Evolutionary conservation across 1,140 invertebrate genomes (phyloP).

Genomic region (Nymphalis io): DNA sequence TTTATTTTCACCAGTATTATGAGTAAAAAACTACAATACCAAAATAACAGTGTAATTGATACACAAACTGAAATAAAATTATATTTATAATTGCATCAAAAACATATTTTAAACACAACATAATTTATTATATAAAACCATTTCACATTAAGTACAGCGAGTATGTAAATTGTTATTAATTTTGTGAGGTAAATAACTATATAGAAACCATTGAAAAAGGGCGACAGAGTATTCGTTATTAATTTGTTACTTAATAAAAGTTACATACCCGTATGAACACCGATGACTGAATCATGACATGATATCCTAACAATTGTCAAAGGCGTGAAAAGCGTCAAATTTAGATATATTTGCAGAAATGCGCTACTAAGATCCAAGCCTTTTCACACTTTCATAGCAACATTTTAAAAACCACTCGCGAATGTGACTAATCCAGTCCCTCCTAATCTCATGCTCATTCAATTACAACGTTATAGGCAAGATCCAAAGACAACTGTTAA

Average conservation of each 20-base stretch:
- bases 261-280: conserved; percentile 33
- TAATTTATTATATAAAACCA: conserved; percentile 9
- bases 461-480: conserved; percentile 25
- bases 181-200: conserved; percentile 9
- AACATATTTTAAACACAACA: conserved; percentile 13
- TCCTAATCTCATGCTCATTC: conserved; percentile 36
- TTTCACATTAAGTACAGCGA: conserved; percentile 15
- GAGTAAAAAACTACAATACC: conserved; percentile 5
- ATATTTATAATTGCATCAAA: conserved; percentile 11
- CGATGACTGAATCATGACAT: conserved; percentile 20
- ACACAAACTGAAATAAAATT: conserved; percentile 16
- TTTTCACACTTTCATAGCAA: conserved; percentile 30
- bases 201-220: conserved; percentile 1
- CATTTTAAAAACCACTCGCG: conserved; percentile 30
- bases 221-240: conserved; percentile 4
- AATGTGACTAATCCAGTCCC: conserved; percentile 30
- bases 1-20: neutral
- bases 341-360: conserved; percentile 23
- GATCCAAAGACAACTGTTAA: conserved; percentile 20
- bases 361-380: conserved; percentile 35
- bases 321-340: conserved; percentile 35
- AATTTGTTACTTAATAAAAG: conserved; percentile 7
- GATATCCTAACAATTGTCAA: conserved; percentile 25
- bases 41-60: conserved; percentile 11
- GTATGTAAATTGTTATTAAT: conserved; percentile 16